These are phyloP conservation scores for Melanotaenia nigrans DNA, from an alignment of 2,797 vertebrate species.

Conservation along the genomic window DNA sequence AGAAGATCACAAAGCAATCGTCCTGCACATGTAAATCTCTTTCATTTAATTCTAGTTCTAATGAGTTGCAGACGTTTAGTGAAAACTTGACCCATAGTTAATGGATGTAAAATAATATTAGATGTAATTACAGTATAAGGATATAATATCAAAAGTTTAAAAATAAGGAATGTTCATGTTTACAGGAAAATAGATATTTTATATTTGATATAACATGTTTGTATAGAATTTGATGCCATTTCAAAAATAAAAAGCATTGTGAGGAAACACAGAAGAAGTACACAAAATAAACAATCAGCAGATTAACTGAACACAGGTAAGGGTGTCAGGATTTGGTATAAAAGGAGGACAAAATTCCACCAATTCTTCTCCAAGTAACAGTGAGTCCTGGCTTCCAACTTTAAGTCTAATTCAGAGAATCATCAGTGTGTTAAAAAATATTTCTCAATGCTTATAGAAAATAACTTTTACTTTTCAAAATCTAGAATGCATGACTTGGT, in stretches of 20 bases:
- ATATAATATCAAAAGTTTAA: neutral
- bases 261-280: too few species aligned
- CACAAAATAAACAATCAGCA: neutral
- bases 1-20: neutral
- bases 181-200: neutral
- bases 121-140: neutral
- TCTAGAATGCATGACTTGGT: neutral
- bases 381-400: neutral
- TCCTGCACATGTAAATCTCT: neutral
- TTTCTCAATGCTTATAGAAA: too few species aligned
- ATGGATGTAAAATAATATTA: neutral
- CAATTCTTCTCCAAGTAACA: neutral
- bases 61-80: neutral
- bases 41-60: neutral
- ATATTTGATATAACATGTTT: neutral
- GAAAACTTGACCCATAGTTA: neutral
- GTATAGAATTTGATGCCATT: too few species aligned
- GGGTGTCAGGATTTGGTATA: neutral
- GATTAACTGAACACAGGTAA: neutral
- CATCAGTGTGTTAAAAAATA: too few species aligned
- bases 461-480: neutral
- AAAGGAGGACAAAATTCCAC: neutral
- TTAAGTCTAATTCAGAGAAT: neutral
- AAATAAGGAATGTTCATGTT: neutral
- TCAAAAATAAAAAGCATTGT: too few species aligned